Evolutionary conservation across 1,140 invertebrate genomes (phyloP).

Genomic region (Agrilus planipennis): DNA sequence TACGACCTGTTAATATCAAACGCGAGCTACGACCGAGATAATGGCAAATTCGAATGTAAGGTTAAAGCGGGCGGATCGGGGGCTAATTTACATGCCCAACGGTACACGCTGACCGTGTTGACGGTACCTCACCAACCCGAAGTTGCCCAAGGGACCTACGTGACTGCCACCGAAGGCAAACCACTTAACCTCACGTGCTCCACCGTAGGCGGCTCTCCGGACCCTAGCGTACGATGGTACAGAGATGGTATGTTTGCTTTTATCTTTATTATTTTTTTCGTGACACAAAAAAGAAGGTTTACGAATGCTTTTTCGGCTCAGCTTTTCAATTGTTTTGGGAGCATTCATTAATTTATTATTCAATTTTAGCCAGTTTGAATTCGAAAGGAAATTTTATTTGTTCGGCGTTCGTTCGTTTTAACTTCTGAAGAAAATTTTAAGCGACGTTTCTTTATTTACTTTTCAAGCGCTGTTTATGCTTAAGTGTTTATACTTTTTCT

Average conservation of each 20-base stretch:
- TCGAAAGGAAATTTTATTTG: too few relatives aligned
- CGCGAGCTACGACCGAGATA: constrained; percentile 78
- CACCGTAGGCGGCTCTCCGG: constrained; percentile 75
- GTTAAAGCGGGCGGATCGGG: constrained; percentile 76
- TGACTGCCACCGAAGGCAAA: constrained; percentile 67
- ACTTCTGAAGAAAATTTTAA: too few relatives aligned
- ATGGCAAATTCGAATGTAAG: constrained; percentile 82
- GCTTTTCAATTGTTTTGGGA: too few relatives aligned
- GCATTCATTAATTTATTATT: too few relatives aligned
- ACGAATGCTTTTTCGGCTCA: too few relatives aligned
- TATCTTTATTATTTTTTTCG: constrained; percentile 9
- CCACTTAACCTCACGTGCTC: constrained; percentile 68
- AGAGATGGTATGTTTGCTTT: constrained; percentile 38
- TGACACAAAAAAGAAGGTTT: background rate
- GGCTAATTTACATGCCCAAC: constrained; percentile 68
- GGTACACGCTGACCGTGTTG: constrained; percentile 72
- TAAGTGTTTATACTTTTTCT: too few relatives aligned
- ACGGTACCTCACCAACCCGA: constrained; percentile 67
- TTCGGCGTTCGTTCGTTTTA: too few relatives aligned
- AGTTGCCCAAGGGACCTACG: constrained; percentile 55
- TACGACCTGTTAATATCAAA: constrained; percentile 82
- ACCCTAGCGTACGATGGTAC: constrained; percentile 72
- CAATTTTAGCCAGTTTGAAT: too few relatives aligned
- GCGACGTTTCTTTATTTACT: too few relatives aligned
- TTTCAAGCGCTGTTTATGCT: too few relatives aligned